These are phyloP conservation scores for Diarsia rubi DNA, from an alignment of 2,888 invertebrate genomes.

Conservation along the genomic window DNA sequence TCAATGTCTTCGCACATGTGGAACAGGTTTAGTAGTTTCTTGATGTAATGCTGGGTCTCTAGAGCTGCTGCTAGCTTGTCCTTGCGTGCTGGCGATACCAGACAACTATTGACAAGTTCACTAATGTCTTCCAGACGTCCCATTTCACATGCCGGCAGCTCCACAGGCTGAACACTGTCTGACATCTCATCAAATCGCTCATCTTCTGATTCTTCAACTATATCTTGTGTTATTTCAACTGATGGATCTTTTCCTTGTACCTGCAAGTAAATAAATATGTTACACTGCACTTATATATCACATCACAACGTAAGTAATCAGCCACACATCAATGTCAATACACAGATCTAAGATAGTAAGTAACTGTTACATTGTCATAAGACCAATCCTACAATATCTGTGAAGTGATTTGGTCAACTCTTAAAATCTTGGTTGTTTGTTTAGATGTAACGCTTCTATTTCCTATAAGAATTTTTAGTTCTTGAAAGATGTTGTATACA, in stretches of 20 bases:
- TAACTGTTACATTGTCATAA: conserved; percentile 19
- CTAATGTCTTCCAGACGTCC: conserved; percentile 98
- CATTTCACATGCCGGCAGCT: conserved; percentile 98
- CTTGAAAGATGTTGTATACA: background rate
- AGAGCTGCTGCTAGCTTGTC: conserved; percentile 98
- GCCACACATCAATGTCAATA: conserved; percentile 39
- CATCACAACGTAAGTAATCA: conserved; percentile 34
- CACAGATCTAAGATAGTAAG: conserved; percentile 20
- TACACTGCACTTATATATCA: conserved; percentile 7
- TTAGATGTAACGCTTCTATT: background rate
- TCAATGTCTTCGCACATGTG: conserved; percentile 99
- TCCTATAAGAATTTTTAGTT: conserved; percentile 39
- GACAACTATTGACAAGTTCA: conserved; percentile 96
- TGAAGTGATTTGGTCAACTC: conserved; percentile 15
- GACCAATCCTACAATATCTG: conserved; percentile 14
- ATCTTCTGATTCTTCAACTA: conserved; percentile 99
- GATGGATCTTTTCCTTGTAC: conserved; percentile 99
- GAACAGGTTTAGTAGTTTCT: conserved; percentile 98
- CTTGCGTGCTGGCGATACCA: conserved; percentile 97
- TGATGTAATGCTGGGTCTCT: conserved; percentile 98
- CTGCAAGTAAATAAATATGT: conserved; percentile 82
- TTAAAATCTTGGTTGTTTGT: background rate
- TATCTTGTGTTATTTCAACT: conserved; percentile 99
- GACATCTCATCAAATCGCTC: conserved; percentile 99
- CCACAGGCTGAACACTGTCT: conserved; percentile 98